Evolutionary conservation across 1,140 invertebrate species (phyloP).

Genomic region (Ruditapes philippinarum): DNA sequence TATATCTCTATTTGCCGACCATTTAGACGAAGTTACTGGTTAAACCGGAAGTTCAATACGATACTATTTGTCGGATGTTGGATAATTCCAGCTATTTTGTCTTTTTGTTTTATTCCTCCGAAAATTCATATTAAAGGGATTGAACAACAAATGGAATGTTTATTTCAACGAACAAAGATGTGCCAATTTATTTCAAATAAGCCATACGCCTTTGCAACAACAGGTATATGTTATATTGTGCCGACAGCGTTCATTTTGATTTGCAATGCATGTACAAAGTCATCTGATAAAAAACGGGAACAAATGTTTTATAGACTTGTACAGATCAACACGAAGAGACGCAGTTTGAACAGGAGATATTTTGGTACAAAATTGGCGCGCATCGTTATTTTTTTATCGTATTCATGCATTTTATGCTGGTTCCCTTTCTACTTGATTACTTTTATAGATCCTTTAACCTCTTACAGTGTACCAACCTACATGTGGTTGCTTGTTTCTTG

Average conservation of each 20-base stretch:
- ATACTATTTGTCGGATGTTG: not conserved
- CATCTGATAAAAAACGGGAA: not conserved
- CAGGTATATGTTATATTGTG: not conserved
- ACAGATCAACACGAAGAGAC: conserved; percentile 38
- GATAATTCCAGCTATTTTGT: not conserved
- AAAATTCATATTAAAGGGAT: conserved; percentile 18
- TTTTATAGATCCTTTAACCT: conserved; percentile 9
- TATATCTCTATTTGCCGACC: conserved; percentile 24
- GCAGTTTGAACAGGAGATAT: conserved; percentile 30
- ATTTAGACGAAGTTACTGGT: not conserved
- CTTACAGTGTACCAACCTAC: conserved; percentile 52
- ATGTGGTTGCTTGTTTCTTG: conserved; percentile 40
- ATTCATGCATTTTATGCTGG: not conserved
- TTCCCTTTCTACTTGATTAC: conserved; percentile 25
- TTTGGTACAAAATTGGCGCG: conserved; percentile 53
- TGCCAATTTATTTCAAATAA: conserved; percentile 11
- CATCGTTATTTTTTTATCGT: not conserved
- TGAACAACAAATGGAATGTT: not conserved
- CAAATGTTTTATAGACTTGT: conserved; percentile 24
- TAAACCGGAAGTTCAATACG: not conserved
- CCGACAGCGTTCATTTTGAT: conserved; percentile 19
- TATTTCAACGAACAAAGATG: not conserved
- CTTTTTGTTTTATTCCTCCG: conserved; percentile 21
- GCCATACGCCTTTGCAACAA: not conserved
- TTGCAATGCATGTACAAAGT: conserved; percentile 20